A percentile compares a stretch with the other conserved stretches of the same genome.
These are phyloP conservation scores for Drosophila differens DNA, from an alignment of 2,888 invertebrate genomes.

Conservation along the genomic window DNA sequence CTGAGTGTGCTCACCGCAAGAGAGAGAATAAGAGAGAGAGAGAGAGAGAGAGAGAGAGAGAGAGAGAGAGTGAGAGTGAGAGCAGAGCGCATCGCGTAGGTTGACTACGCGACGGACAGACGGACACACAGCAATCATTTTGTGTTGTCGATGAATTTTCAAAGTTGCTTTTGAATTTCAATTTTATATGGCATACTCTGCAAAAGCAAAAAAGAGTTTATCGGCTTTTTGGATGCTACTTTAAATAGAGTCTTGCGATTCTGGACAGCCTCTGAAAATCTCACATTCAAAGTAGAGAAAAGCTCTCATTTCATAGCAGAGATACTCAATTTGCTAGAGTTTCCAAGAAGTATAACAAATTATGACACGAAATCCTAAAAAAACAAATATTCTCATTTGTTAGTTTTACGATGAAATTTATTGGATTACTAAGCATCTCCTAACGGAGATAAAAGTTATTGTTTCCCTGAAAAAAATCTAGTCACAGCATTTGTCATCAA, in stretches of 20 bases:
- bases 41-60: conserved; percentile 16
- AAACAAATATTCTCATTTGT: background rate
- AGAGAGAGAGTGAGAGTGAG: background rate
- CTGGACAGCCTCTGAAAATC: background rate
- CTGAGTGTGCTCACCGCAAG: conserved; percentile 6
- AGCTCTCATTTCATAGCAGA: background rate
- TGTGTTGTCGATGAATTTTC: conserved; percentile 59
- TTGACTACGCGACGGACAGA: conserved; percentile 7
- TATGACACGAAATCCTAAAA: background rate
- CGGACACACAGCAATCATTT: conserved; percentile 45
- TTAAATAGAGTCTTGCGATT: background rate
- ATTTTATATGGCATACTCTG: conserved; percentile 8
- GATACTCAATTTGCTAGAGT: background rate
- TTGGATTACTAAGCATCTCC: background rate
- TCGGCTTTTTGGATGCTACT: background rate
- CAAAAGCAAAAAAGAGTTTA: background rate
- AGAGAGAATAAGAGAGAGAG: conserved; percentile 28
- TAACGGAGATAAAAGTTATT: background rate
- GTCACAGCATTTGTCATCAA: background rate
- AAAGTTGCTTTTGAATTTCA: conserved; percentile 48
- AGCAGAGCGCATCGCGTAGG: conserved; percentile 37
- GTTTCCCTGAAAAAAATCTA: background rate
- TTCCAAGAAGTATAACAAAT: background rate
- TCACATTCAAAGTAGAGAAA: background rate
- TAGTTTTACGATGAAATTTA: background rate